phyloP scores from a whole-genome alignment of 2,113 vertebrate genomes.

The Malaclemys terrapin region DNA sequence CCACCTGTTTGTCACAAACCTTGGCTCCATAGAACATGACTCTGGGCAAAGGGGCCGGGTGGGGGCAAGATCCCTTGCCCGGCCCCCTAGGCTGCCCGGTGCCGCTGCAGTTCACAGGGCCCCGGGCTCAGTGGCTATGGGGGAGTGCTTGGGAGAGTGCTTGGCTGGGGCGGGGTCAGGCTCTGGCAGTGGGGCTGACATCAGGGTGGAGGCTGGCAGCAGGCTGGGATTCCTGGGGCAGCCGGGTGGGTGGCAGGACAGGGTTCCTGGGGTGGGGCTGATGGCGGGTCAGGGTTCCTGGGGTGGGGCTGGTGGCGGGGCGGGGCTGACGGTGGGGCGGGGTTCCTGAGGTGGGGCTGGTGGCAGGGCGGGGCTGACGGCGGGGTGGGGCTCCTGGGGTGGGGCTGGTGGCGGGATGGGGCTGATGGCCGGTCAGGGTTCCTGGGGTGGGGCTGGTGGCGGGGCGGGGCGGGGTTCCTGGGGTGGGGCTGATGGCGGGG shows the following conservation, averaged over 20 bases:
- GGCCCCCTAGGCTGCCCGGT: neutral
- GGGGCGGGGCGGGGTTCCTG: neutral
- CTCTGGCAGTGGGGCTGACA: neutral
- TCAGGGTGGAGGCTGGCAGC: neutral
- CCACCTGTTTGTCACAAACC: neutral
- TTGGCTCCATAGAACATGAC: neutral
- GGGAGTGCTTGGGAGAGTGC: too few relatives aligned
- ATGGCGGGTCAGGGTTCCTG: neutral
- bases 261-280: neutral
- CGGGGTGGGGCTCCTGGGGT: neutral
- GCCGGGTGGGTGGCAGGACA: rapidly evolving
- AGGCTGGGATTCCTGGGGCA: neutral
- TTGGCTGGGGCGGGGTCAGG: neutral
- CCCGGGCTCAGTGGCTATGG: neutral
- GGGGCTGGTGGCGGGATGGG: neutral
- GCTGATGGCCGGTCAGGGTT: too few relatives aligned
- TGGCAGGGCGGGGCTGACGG: neutral
- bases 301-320: neutral
- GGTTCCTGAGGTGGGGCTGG: neutral
- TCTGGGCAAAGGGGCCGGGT: neutral
- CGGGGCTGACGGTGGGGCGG: too few relatives aligned
- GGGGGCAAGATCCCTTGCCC: neutral
- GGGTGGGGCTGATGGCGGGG: neutral
- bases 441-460: neutral
- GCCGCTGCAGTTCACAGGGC: neutral